A percentile compares a stretch with the other conserved stretches of the same genome.
Conservation (phyloP, 2,113 vertebrate species). For the Parotia lawesii region DNA sequence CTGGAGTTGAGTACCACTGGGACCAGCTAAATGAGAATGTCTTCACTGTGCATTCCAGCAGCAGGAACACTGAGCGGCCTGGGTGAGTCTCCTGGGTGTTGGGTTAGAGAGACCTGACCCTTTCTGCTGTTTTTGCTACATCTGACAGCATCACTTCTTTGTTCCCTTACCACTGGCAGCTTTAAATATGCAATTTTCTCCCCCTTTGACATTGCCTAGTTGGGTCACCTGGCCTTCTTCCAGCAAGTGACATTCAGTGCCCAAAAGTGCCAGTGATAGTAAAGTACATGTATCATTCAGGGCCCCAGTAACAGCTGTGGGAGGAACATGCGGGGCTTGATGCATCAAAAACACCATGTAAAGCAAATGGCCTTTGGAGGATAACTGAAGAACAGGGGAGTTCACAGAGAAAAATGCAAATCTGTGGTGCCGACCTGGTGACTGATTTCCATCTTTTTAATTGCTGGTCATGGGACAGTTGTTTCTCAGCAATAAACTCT, state of each 20-base stretch:
- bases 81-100: slow-evolving; percentile 77
- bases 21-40: slow-evolving; percentile 89
- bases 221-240: not conserved
- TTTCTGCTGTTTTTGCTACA: not conserved
- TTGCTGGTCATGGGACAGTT: not conserved
- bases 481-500: not conserved
- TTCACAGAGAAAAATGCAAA: not conserved
- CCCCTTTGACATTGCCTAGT: not conserved
- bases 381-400: not conserved
- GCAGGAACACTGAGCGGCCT: slow-evolving; percentile 83
- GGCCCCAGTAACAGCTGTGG: not conserved
- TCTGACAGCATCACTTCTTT: not conserved
- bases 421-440: not conserved
- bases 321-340: not conserved
- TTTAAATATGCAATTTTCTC: not conserved
- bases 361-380: not conserved
- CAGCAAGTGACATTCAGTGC: not conserved
- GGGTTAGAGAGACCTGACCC: not conserved
- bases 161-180: not conserved
- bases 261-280: not conserved
- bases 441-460: not conserved
- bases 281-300: not conserved
- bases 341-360: not conserved
- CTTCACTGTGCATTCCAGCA: slow-evolving; percentile 87
- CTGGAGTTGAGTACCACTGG: slow-evolving; percentile 87